These are phyloP conservation scores for Sturnira hondurensis DNA, from an alignment of 2,113 vertebrate genomes.

Conservation along the genomic window DNA sequence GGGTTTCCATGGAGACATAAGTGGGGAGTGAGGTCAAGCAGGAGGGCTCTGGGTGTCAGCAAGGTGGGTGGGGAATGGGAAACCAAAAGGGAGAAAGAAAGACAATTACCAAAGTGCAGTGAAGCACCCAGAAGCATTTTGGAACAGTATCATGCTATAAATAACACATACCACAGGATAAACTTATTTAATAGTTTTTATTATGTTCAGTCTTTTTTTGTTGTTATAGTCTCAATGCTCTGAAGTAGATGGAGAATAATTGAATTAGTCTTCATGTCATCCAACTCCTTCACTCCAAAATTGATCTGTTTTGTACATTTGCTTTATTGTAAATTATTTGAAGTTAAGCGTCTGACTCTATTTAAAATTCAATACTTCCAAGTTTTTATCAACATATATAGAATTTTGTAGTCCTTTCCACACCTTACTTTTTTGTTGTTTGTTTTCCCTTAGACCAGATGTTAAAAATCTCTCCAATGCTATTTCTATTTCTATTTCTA, in stretches of 20 bases:
- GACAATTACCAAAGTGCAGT: background rate
- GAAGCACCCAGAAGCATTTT: background rate
- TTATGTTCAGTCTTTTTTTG: background rate
- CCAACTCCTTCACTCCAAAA: background rate
- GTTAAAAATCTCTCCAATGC: background rate
- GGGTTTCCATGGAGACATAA: background rate
- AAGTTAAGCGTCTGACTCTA: background rate
- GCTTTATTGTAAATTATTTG: background rate
- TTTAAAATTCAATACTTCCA: background rate
- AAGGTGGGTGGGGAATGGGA: background rate
- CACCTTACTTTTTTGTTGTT: background rate
- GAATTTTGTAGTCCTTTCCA: background rate
- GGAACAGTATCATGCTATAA: background rate
- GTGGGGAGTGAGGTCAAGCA: background rate
- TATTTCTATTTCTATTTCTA: no score
- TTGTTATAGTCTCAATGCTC: background rate
- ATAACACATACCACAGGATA: background rate
- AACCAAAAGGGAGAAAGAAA: background rate
- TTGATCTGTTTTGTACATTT: background rate
- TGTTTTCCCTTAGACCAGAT: background rate
- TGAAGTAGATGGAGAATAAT: background rate
- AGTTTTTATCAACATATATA: background rate
- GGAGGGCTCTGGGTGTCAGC: background rate
- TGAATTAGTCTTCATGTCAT: background rate
- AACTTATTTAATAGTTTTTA: background rate